Evolutionary conservation across 2,888 invertebrate species (phyloP), one percentile per base, ranked within the genome.

Genomic region (Monopis laevigella): DNA sequence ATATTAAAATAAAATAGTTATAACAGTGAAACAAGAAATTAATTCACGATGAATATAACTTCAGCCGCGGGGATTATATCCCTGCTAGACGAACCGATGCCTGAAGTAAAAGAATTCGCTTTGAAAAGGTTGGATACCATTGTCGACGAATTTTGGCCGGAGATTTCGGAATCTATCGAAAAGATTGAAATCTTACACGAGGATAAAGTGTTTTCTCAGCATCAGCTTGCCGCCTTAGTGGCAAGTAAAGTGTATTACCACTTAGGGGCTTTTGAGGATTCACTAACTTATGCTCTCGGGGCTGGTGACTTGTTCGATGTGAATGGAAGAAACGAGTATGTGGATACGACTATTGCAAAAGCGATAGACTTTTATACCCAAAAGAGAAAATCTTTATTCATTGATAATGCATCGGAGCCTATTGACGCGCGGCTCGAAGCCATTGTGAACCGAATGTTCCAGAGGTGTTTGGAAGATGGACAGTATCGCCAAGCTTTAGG

Each of bases 221-320:
- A 94, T 58, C 90, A 96, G 58, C 75, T 98, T 41, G 98, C 99
- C 39, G 98, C 98, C 18, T 84, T 99, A 52, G 95, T 99, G 3
- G 98, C 97, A 4, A 98, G 98, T 52, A 99, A 99, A 78, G 96
- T 98, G 1, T 98, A 98, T 63, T 98, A 98, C 68, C 98, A 99
- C 71, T 83, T 99, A 49, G 98, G 98, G 21, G 93, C 97, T 1
- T 98, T 96, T 69, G 93, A 96, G 64, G 97, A 98, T 69, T 97
- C 98, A 0, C 74, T 99, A 48, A 94, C 94, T n/a, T 98, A 95
- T 72, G 99, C 99, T 16, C 82, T 99, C 12, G 96, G 97, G 12
- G 97, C 99, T 55, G 96, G 95, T 12, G 89, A 93, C 54, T 81
- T 97, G 13, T 98, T 99, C 67, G 93, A 98, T 78, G 94, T 98